Conservation (phyloP, 2,888 invertebrate species). For the Cyrtodaria siliqua region DNA sequence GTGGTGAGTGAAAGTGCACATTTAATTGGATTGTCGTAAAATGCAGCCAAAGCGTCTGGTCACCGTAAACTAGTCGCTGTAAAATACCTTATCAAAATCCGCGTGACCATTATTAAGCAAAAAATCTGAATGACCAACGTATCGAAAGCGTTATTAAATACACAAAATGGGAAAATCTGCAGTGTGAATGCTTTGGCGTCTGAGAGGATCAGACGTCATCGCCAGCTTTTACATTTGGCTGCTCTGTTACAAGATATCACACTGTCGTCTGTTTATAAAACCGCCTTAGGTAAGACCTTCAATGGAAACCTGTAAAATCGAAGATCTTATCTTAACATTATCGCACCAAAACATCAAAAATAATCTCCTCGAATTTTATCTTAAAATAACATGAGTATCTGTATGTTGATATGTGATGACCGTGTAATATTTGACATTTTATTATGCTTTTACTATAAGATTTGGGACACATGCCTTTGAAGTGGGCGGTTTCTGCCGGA, state of each 20-base stretch:
- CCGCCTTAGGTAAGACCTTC: conserved; percentile 31
- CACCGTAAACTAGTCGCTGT: too few relatives aligned
- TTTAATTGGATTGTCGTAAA: too few relatives aligned
- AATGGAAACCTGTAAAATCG: conserved; percentile 39
- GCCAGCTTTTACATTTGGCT: neutral
- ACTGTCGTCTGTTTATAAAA: too few relatives aligned
- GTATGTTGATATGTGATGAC: conserved; percentile 26
- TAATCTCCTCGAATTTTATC: conserved; percentile 42
- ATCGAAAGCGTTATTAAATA: neutral
- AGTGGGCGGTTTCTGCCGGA: conserved; percentile 9
- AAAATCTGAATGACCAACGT: too few relatives aligned
- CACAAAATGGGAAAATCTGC: conserved; percentile 4
- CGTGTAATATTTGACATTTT: conserved; percentile 27
- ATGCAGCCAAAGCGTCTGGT: too few relatives aligned
- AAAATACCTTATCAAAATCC: too few relatives aligned
- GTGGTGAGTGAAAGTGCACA: too few relatives aligned
- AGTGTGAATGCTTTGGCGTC: conserved; percentile 3
- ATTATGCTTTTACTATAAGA: conserved; percentile 33
- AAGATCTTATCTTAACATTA: conserved; percentile 33
- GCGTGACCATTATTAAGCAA: too few relatives aligned
- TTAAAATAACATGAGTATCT: conserved; percentile 40
- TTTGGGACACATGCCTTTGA: conserved; percentile 28
- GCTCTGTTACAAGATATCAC: too few relatives aligned
- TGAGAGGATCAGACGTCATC: neutral
- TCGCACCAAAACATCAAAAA: conserved; percentile 37